These are phyloP conservation scores for Drosophila buzzatii DNA, from an alignment of 2,888 invertebrate species.

Conservation along the genomic window DNA sequence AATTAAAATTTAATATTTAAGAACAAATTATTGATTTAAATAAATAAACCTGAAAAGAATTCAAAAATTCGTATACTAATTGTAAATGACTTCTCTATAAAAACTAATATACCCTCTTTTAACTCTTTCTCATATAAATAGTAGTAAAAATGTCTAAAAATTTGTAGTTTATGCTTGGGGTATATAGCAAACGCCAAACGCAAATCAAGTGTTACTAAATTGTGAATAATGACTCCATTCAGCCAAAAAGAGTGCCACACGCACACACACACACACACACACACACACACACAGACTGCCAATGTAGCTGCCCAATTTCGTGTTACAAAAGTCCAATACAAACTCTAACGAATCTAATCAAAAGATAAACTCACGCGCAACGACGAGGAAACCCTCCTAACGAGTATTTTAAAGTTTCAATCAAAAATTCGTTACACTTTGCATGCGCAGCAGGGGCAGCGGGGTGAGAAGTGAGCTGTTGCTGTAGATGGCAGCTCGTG, in stretches of 20 bases:
- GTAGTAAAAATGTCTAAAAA: slow-evolving; percentile 67
- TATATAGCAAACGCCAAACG: slow-evolving; percentile 70
- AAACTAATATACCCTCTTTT: not conserved
- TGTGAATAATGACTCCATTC: slow-evolving; percentile 79
- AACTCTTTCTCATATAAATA: not conserved
- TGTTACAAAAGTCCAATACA: slow-evolving; percentile 68
- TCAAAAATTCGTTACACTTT: slow-evolving; percentile 81
- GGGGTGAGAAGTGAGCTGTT: slow-evolving; percentile 10
- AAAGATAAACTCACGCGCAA: slow-evolving; percentile 78
- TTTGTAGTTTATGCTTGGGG: slow-evolving; percentile 18
- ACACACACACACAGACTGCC: slow-evolving; percentile 14
- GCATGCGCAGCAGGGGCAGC: slow-evolving; percentile 33
- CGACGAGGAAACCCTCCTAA: slow-evolving; percentile 71
- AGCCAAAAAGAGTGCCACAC: slow-evolving; percentile 26
- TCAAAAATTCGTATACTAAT: too few relatives aligned
- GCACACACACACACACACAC: slow-evolving; percentile 5
- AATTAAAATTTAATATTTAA: too few relatives aligned
- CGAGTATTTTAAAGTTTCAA: slow-evolving; percentile 80
- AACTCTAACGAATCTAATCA: slow-evolving; percentile 80
- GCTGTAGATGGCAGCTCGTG: slow-evolving; percentile 64
- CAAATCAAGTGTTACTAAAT: slow-evolving; percentile 81
- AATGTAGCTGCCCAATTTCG: slow-evolving; percentile 56
- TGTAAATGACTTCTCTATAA: not conserved
- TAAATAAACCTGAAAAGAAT: too few relatives aligned
- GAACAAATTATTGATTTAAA: too few relatives aligned